Base-by-base conservation (phyloP, 53 echinoderm and acorn worm species). In the Holothuria leucospilota region DNA sequence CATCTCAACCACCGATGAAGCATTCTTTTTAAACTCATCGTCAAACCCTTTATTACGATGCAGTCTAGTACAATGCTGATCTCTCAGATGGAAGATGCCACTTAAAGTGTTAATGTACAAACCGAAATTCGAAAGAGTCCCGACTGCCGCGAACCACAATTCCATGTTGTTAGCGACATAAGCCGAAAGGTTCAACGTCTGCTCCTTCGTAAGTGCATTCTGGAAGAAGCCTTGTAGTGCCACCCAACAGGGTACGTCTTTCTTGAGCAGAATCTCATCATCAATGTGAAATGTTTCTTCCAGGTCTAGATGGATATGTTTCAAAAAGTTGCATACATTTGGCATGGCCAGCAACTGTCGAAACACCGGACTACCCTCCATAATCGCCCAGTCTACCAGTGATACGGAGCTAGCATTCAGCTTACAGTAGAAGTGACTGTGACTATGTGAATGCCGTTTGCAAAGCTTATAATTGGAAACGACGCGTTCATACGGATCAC, bases 71-170 rank as follows among this genome's bases (percentile, higher is more conserved):
- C 56, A 56, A 9, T 9, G 56, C 16, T 56, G 56, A 18, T 56
- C 56, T 56, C 18, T 18, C 15, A 56, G 18, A 56, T 56, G 18
- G 18, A 56, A 56, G 8, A 56, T 18, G 4, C 8, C 56, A 18
- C 16, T 56, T 18, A 56, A 10, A 2, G 56, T 16, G 16, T 56
- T 16, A 1, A 56, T 56, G 56, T 16, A 56, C 18, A 5, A 16
- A 16, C 68, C 68, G 13, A 34, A 34, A 1, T 25, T 20, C 68
- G 28, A 16, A 0, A 67, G 34, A 20, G 34, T 67, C 12, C 68
- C 68, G 11, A 67, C 68, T 67, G 34, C 68, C 13, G 68, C 68
- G 34, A 67, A 67, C 68, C 68, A 67, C 13, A 29, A 25, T 67
- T 67, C 68, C 68, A 67, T 27, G 28, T 29, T 67, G 23, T 67